Base-by-base conservation (phyloP, 92 coral and sea anemone genomes). In the Muricea muricata region DNA sequence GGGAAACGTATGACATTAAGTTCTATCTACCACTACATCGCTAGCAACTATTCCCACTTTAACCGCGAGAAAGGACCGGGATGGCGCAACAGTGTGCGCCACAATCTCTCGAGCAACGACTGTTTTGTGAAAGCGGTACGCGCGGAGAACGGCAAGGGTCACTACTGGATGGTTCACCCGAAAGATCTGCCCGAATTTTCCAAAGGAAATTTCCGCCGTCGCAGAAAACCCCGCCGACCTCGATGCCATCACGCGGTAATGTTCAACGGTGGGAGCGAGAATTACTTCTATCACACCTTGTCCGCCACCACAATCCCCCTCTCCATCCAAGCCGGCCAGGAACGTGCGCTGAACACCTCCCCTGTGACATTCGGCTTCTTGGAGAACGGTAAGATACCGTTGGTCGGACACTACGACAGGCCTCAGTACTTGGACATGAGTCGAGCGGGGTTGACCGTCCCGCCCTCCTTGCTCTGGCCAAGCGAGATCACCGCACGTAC, bases 161-260 rank as follows among this genome's bases (percentile, higher is more conserved):
- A 96, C 69, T 96, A 96, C 90, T 96, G 99, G 99, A 96, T 96
- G 99, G 90, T 96, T 42, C 99, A 96, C 68, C 99, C 99, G 0
- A 96, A 96, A 87, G 99, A 96, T 76, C 87, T 96, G 25, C 96
- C 98, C 42, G 99, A 96, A 81, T 96, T 96, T 88, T 88, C 98
- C 12, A 96, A 96, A 65, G 98, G 99, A 55, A 96, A 96, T 52
- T 96, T 93, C 68, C 93, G 99, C 14, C 91, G 99, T 23, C 91
- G 93, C 9, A 84, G 99, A 24, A 96, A 96, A 75, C 99, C 99
- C 0, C 90, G 99, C 29, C 86, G 99, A n/a, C 98, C 99, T 5
- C 88, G 90, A 33, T 96, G 99, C 48, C 94, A 93, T 48, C 99
- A 96, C 69, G 88, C 94, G 14, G 84, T 89, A 54, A 78, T 85